Evolutionary conservation across 2,888 invertebrate species (phyloP), one percentile per base, ranked within the genome.

Genomic region (Athripsodes cinereus): DNA sequence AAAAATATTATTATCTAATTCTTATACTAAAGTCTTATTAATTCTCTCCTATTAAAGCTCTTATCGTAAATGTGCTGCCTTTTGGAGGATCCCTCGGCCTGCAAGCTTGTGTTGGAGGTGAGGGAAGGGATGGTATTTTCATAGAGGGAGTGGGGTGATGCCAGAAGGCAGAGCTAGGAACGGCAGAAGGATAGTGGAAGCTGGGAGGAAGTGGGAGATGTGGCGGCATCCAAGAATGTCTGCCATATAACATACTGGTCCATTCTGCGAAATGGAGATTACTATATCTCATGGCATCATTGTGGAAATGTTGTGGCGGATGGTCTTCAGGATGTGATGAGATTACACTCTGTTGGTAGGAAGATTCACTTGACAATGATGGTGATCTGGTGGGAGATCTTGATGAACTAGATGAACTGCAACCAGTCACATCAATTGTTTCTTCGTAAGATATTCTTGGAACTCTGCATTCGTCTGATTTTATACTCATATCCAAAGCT

Each of bases 21-120:
- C 26, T 8, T 40, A 40, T 13, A n/a, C 40, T 13, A 40, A n/a
- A 40, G 40, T 40, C 40, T 40, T 40, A 22, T 72, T 74, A 79
- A 61, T 78, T 77, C 70, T 78, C 78, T 6, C 78, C 78, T 20
- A 79, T 71, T 0, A 79, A 67, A 1, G 79, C 78, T 64, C 78
- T 76, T 65, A 79, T 79, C 3, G 78, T 78, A 66, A 79, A 79
- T 13, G 58, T 55, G 31, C 61, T 60, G 2, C 61, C 76, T 75
- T 64, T 78, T 75, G 49, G 77, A 62, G 26, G 75, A 69, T 62
- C 76, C 69, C 66, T 74, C 74, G 22, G 74, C 74, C 10, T 72
- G 72, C 8, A 74, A 73, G 18, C 70, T 1, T 71, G 68, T 1
- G 70, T 69, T 13, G 72, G 72, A 49, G 62, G 62, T 13, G 72